Evolutionary conservation across 2,113 vertebrate genomes (phyloP).

Genomic region (Pristiophorus japonicus): DNA sequence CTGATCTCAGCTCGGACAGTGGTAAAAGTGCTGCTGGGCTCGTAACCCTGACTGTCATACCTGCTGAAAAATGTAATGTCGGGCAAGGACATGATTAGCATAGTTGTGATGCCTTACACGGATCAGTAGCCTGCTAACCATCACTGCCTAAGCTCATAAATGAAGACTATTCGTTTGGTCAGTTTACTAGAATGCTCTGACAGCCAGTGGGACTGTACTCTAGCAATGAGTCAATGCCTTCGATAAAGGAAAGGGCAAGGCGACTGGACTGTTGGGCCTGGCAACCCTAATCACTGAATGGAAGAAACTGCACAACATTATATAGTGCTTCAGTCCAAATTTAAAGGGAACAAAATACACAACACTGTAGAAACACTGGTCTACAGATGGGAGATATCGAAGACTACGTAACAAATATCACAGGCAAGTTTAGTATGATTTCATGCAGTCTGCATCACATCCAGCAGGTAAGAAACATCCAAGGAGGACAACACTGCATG

Average conservation of each 20-base stretch:
- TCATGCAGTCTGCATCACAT: slow-evolving; percentile 28
- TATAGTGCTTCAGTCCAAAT: neutral
- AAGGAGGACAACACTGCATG: slow-evolving; percentile 17
- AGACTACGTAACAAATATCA: neutral
- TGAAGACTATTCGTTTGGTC: neutral
- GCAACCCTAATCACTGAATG: neutral
- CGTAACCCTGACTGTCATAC: neutral
- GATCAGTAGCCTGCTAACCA: neutral
- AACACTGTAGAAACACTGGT: neutral
- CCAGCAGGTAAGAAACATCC: neutral
- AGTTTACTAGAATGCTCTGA: neutral
- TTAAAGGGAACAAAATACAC: neutral
- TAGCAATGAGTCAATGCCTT: neutral
- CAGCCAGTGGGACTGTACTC: neutral
- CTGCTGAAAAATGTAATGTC: neutral
- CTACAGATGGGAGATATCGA: neutral
- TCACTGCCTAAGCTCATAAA: neutral
- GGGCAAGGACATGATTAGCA: neutral
- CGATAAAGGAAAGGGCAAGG: neutral
- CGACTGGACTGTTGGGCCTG: no score
- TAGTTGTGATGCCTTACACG: neutral
- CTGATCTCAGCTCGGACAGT: neutral
- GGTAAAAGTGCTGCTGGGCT: neutral
- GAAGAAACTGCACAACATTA: neutral
- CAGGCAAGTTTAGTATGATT: neutral